Evolutionary conservation across 2,113 vertebrate genomes (phyloP).

Genomic region (Paracanthobrama guichenoti): DNA sequence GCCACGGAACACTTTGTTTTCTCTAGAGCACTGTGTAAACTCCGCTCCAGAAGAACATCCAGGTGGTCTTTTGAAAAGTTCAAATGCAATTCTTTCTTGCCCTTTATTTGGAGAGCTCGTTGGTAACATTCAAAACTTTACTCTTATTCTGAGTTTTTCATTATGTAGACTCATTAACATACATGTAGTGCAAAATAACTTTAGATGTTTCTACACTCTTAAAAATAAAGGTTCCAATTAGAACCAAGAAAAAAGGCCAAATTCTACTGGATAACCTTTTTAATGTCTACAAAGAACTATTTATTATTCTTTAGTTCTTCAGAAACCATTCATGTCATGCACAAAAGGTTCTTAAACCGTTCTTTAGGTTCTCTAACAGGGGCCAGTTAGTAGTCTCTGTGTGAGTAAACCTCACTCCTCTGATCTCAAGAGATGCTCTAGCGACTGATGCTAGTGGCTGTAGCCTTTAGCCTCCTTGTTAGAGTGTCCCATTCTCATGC

Average conservation of each 20-base stretch:
- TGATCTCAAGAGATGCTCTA: too few relatives aligned
- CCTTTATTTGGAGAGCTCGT: slow-evolving; percentile 12
- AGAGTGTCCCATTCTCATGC: too few relatives aligned
- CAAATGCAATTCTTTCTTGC: not conserved
- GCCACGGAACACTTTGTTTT: not conserved
- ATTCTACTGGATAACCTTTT: not conserved
- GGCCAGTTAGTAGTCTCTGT: too few relatives aligned
- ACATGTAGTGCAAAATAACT: not conserved
- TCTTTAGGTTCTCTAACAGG: too few relatives aligned
- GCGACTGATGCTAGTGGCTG: too few relatives aligned
- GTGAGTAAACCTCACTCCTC: too few relatives aligned
- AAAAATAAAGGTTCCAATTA: not conserved
- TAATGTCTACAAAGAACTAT: not conserved
- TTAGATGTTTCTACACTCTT: not conserved
- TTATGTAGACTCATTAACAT: not conserved
- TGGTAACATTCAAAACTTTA: not conserved
- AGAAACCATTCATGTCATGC: not conserved
- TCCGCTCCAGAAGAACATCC: not conserved
- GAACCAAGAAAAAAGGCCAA: not conserved
- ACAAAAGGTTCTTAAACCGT: not conserved
- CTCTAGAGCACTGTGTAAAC: not conserved
- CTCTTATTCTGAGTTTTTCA: not conserved
- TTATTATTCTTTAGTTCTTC: not conserved
- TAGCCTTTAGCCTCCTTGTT: too few relatives aligned
- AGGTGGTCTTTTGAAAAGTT: not conserved